Evolutionary conservation across 2,797 vertebrate genomes (phyloP).

Genomic region (Gouania willdenowi): DNA sequence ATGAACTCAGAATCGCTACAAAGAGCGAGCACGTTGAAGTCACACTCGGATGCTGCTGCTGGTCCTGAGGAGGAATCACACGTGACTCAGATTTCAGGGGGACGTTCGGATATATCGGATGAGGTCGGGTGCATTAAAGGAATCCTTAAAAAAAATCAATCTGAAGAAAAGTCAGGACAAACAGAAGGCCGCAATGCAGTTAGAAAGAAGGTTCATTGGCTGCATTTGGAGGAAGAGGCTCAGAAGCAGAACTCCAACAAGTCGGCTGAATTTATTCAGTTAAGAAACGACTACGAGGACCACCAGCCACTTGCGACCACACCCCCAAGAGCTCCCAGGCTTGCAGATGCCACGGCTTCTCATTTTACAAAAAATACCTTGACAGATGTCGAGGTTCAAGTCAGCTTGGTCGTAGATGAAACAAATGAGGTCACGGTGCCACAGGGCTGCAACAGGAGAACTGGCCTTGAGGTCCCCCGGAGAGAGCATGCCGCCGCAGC

Average conservation of each 20-base stretch:
- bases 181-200: slow-evolving; percentile 54
- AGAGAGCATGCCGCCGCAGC: slow-evolving; percentile 59
- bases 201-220: slow-evolving; percentile 85
- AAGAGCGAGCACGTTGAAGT: slow-evolving; percentile 40
- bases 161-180: slow-evolving; percentile 40
- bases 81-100: slow-evolving; percentile 29
- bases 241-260: slow-evolving; percentile 21
- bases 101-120: slow-evolving; percentile 29
- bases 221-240: slow-evolving; percentile 33
- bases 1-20: slow-evolving; percentile 35
- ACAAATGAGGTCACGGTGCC: slow-evolving; percentile 60
- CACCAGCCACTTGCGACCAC: slow-evolving; percentile 49
- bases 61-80: slow-evolving; percentile 40
- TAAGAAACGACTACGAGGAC: slow-evolving; percentile 44
- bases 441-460: slow-evolving; percentile 38
- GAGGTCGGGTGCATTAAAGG: slow-evolving; percentile 76
- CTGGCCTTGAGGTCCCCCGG: slow-evolving; percentile 55
- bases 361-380: slow-evolving; percentile 80
- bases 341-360: slow-evolving; percentile 53
- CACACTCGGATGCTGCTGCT: slow-evolving; percentile 20
- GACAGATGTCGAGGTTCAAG: slow-evolving; percentile 74
- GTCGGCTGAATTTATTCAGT: slow-evolving; percentile 11
- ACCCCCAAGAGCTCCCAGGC: slow-evolving; percentile 51
- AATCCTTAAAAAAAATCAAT: slow-evolving; percentile 85
- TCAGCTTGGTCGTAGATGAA: slow-evolving; percentile 41